A percentile compares a stretch with the other conserved stretches of the same genome.
Conservation (phyloP, 2,888 invertebrate species). For the Sphaerophoria rueppellii region DNA sequence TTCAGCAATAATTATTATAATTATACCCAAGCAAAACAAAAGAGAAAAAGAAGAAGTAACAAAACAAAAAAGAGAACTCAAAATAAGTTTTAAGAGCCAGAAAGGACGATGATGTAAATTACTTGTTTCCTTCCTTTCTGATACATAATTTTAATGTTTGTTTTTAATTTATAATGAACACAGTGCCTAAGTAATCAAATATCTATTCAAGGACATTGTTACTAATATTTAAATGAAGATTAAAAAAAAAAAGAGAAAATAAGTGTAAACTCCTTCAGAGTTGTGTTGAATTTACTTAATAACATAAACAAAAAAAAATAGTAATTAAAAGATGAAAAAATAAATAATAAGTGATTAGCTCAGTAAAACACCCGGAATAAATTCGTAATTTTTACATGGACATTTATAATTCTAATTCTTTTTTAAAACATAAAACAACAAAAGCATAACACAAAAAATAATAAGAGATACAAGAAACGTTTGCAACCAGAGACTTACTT, state of each 20-base stretch:
- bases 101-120: conserved; percentile 58
- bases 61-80: conserved; percentile 17
- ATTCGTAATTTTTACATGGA: conserved; percentile 75
- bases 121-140: conserved; percentile 66
- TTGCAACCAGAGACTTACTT: conserved; percentile 74
- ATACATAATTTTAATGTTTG: conserved; percentile 79
- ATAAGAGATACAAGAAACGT: conserved; percentile 44
- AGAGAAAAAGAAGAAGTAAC: no score
- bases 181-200: conserved; percentile 82
- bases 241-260: conserved; percentile 56
- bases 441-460: conserved; percentile 25
- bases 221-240: conserved; percentile 75
- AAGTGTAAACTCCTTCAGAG: conserved; percentile 77
- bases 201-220: conserved; percentile 81
- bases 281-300: conserved; percentile 78
- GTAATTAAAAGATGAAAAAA: conserved; percentile 29
- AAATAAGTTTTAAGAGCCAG: conserved; percentile 63
- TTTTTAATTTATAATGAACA: conserved; percentile 79
- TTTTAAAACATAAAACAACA: conserved; percentile 34
- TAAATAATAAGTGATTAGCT: conserved; percentile 77
- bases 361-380: conserved; percentile 75
- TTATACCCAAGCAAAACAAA: conserved; percentile 66
- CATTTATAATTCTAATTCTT: conserved; percentile 73
- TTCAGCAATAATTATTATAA: conserved; percentile 66
- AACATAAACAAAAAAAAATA: conserved; percentile 71